phyloP scores from a whole-genome alignment of 2,797 vertebrate species.

The Mus caroli region DNA sequence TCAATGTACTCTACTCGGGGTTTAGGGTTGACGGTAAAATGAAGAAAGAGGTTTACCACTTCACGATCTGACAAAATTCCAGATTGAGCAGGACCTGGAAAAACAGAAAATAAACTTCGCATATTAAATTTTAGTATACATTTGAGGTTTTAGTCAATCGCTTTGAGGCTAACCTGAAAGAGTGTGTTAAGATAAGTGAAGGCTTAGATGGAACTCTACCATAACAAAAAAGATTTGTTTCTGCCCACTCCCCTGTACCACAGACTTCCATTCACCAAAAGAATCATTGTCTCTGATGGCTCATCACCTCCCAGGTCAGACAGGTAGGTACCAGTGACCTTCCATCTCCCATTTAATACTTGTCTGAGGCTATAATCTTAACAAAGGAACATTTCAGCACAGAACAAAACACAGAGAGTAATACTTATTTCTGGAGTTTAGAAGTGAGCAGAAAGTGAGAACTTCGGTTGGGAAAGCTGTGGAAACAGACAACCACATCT shows the following conservation, averaged over 20 bases:
- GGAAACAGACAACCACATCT: neutral
- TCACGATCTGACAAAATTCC: constrained; percentile 96
- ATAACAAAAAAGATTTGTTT: constrained; percentile 24
- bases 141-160: constrained; percentile 1
- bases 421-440: neutral
- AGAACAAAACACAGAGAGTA: neutral
- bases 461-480: neutral
- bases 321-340: neutral
- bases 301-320: neutral
- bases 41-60: constrained; percentile 98
- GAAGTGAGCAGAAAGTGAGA: neutral
- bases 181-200: constrained; percentile 5
- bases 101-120: constrained; percentile 87
- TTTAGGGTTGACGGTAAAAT: constrained; percentile 99
- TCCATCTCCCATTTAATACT: neutral
- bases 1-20: constrained; percentile 98
- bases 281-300: neutral
- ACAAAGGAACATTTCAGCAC: neutral
- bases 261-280: neutral
- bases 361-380: neutral
- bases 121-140: neutral
- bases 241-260: neutral
- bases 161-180: constrained; percentile 10
- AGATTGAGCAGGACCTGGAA: constrained; percentile 95
- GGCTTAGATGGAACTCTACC: neutral